Evolutionary conservation across 2,888 invertebrate genomes (phyloP).

Genomic region (Tenthredo amoena): DNA sequence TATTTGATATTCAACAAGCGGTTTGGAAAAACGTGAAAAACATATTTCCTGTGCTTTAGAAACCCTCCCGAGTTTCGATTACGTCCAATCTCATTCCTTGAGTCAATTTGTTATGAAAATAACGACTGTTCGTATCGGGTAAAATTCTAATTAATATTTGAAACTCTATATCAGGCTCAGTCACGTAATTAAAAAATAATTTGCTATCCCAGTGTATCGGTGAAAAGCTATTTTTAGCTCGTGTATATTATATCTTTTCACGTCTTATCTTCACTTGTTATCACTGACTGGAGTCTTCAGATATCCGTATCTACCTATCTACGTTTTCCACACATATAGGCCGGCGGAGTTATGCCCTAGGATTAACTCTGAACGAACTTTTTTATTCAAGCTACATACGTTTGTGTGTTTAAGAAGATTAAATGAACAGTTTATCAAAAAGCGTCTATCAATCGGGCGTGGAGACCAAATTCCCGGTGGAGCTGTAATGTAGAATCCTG

Average conservation of each 20-base stretch:
- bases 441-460: neutral
- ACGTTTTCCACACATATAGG: neutral
- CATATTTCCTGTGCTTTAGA: neutral
- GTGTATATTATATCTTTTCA: slow-evolving; percentile 31
- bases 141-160: slow-evolving; percentile 7
- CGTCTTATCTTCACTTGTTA: slow-evolving; percentile 24
- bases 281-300: slow-evolving; percentile 28
- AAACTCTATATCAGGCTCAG: slow-evolving; percentile 16
- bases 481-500: neutral
- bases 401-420: neutral
- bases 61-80: neutral
- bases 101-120: neutral
- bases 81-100: neutral
- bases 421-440: neutral
- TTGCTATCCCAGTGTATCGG: neutral
- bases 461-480: neutral
- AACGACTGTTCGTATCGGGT: neutral
- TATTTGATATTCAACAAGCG: neutral
- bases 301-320: slow-evolving; percentile 26
- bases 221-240: slow-evolving; percentile 27
- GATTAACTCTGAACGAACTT: neutral
- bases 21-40: neutral
- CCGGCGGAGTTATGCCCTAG: neutral
- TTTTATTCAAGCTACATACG: neutral
- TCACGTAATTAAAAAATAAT: slow-evolving; percentile 38